Conservation (phyloP, 1,140 invertebrate genomes). For the Diachasma alloeum region DNA sequence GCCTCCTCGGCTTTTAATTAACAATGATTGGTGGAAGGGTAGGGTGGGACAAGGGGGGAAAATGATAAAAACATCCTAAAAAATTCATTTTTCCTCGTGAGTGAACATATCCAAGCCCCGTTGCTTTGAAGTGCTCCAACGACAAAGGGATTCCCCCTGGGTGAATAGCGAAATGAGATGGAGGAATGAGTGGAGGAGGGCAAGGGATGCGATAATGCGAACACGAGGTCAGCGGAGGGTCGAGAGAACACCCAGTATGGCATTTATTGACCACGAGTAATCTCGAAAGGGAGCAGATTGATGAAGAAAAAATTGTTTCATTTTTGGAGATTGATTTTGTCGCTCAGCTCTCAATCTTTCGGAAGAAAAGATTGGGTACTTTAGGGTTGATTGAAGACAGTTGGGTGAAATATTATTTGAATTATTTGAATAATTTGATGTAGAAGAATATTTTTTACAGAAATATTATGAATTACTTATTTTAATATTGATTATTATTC, state of each 20-base stretch:
- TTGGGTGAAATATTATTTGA: too few species aligned
- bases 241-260: neutral
- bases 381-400: too few species aligned
- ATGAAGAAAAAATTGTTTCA: neutral
- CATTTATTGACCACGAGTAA: constrained; percentile 36
- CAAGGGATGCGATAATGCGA: constrained; percentile 36
- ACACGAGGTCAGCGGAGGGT: constrained; percentile 34
- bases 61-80: neutral
- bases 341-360: neutral
- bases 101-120: neutral
- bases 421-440: too few species aligned
- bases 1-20: neutral
- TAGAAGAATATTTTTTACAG: too few species aligned
- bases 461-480: too few species aligned
- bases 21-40: neutral
- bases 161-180: constrained; percentile 1
- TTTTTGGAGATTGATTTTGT: neutral
- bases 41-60: neutral
- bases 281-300: constrained; percentile 4
- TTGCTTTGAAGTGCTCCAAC: neutral
- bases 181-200: constrained; percentile 11
- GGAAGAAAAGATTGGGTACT: neutral
- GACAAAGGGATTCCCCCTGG: constrained; percentile 1
- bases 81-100: neutral
- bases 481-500: too few species aligned